Evolutionary conservation across 2,797 vertebrate species (phyloP).

Genomic region (Vespertilio murinus): DNA sequence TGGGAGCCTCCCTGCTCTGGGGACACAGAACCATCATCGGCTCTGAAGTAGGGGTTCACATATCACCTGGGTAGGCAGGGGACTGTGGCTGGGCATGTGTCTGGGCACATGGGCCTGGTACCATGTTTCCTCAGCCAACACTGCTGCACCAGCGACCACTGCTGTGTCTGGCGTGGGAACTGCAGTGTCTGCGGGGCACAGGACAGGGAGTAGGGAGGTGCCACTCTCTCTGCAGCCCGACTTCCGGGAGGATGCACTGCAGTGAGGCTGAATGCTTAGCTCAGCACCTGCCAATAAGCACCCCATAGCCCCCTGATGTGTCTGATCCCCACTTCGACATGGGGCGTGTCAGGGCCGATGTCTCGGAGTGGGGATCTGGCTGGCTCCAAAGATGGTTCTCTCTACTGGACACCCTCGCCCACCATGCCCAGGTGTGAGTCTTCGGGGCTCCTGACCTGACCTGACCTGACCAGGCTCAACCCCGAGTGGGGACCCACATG

Average conservation of each 20-base stretch:
- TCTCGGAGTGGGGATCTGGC: accelerated
- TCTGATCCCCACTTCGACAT: neutral
- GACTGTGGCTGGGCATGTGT: neutral
- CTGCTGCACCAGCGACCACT: neutral
- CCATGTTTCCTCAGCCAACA: neutral
- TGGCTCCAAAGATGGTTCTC: neutral
- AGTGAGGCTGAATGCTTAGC: neutral
- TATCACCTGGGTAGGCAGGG: neutral
- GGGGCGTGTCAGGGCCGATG: neutral
- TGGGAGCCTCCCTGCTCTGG: neutral
- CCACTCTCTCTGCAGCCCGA: accelerated
- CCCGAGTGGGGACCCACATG: neutral
- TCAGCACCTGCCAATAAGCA: neutral
- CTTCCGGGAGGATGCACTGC: neutral
- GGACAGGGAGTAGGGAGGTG: neutral
- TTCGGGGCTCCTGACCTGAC: neutral
- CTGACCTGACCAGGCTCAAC: neutral
- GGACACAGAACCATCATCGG: neutral
- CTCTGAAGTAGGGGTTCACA: neutral
- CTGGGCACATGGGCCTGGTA: neutral
- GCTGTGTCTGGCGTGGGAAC: neutral
- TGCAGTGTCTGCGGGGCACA: no score
- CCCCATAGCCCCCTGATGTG: neutral
- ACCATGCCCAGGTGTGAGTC: neutral
- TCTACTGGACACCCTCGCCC: accelerated